Base-by-base conservation (phyloP, 2,113 vertebrate genomes). In the Dipodomys ordii region DNA sequence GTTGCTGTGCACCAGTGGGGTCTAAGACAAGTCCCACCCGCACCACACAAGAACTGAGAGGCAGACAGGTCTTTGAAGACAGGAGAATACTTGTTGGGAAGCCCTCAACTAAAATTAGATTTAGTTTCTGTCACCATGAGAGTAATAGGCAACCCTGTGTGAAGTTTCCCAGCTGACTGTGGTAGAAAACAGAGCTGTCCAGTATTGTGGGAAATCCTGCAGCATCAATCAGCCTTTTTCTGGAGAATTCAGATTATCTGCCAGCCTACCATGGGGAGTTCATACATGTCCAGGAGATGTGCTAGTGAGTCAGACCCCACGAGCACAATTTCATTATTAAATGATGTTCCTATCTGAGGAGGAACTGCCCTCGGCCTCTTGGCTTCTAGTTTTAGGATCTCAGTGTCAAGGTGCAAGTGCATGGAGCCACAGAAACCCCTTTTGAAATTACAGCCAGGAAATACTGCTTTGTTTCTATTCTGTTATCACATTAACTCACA, bases 251-350 rank as follows among this genome's bases (percentile, higher is more conserved):
- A 95, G 69, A 4, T 16, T 64, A 78, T 93, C 81, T 74, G 69
- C 82, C 68, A 71, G 16, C 73, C 30, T 85, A 7, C 46, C 18
- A 35, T 6, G 30, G 92, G 84, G 77, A 69, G 72, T 64, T 95
- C 93, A n/a, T 94, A 92, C 85, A 93, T 90, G 74, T 91, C 60
- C 82, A 92, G 95, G 92, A 97, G 96, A 89, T 88, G 57, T 80
- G 46, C 64, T 65, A 32, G 44, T 96, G 81, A 96, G 88, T 96
- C 96, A 96, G 89, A 68, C 46, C 65, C 53, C 68, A 44, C 7
- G 53, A 80, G 72, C 60, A n/a, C 80, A 93, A 96, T 96, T 96
- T 97, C 96, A 92, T 83, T 96, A 95, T 96, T 96, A 95, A 94
- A 92, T 16, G 78, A 68, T 32, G 81, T 92, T 95, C 87, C 92